Evolutionary conservation across 2,888 invertebrate species (phyloP).

Genomic region (Drosophila imparisetae): DNA sequence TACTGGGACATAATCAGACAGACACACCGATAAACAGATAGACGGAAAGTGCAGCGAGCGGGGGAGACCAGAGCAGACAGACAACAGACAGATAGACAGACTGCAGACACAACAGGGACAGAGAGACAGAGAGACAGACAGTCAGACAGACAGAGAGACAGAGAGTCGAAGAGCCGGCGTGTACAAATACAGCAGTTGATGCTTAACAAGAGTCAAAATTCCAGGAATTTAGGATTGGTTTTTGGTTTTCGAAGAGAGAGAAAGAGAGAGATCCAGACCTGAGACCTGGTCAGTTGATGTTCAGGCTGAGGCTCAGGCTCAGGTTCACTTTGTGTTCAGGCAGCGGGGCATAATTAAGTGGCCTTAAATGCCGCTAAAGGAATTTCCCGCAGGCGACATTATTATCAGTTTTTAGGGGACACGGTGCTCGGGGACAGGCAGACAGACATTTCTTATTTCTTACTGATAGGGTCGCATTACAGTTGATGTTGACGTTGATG

Average conservation of each 20-base stretch:
- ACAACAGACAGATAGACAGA: conserved; percentile 23
- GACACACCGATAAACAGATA: conserved; percentile 1
- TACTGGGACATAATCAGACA: not conserved
- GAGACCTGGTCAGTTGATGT: conserved; percentile 38
- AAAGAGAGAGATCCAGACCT: conserved; percentile 15
- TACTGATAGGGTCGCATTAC: conserved; percentile 54
- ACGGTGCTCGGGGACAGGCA: conserved; percentile 29
- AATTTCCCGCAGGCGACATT: conserved; percentile 78
- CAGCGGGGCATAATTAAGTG: conserved; percentile 73
- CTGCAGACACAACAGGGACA: conserved; percentile 6
- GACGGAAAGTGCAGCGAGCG: conserved; percentile 7
- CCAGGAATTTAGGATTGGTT: conserved; percentile 81
- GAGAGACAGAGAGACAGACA: conserved; percentile 15
- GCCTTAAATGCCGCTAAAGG: conserved; percentile 78
- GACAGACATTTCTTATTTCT: conserved; percentile 27
- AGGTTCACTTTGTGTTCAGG: conserved; percentile 13
- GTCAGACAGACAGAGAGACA: conserved; percentile 9
- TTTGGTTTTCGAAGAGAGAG: conserved; percentile 24
- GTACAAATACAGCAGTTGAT: conserved; percentile 76
- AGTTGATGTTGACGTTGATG: conserved; percentile 32
- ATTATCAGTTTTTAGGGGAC: conserved; percentile 63
- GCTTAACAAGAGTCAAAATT: conserved; percentile 77
- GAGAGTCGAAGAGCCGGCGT: conserved; percentile 49
- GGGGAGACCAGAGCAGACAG: conserved; percentile 1
- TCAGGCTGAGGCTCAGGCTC: conserved; percentile 1